Evolutionary conservation across 2,888 invertebrate genomes (phyloP).

Genomic region (Dexiosoma caninum): DNA sequence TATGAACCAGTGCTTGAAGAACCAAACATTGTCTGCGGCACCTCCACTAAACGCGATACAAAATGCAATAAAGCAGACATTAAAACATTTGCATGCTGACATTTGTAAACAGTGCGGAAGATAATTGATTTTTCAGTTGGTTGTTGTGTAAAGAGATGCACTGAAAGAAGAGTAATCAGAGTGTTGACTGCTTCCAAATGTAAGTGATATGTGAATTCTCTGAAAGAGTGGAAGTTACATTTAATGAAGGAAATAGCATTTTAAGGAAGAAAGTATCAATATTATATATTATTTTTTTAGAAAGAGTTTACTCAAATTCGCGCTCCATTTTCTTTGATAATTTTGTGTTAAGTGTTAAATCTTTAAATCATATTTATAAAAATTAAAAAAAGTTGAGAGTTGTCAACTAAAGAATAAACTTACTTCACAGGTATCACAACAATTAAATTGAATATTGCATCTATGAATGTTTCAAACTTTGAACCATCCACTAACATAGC

Average conservation of each 20-base stretch:
- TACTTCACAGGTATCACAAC: constrained; percentile 78
- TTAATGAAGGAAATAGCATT: no score
- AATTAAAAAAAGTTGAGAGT: neutral
- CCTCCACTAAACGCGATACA: constrained; percentile 82
- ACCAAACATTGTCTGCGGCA: constrained; percentile 85
- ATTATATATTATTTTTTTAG: no score
- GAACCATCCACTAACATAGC: constrained; percentile 74
- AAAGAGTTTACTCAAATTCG: no score
- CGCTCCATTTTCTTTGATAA: no score
- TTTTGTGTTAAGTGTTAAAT: no score
- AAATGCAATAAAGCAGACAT: constrained; percentile 89
- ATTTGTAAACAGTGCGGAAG: constrained; percentile 76
- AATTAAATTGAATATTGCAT: constrained; percentile 77
- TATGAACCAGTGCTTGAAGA: constrained; percentile 86
- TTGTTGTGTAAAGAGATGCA: constrained; percentile 88
- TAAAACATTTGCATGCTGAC: constrained; percentile 79
- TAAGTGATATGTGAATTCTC: constrained; percentile 89
- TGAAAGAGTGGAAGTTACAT: constrained; percentile 71
- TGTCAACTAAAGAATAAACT: constrained; percentile 31
- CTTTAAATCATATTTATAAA: no score
- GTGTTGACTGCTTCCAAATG: constrained; percentile 93
- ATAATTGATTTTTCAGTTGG: constrained; percentile 84
- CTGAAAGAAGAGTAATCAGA: constrained; percentile 90
- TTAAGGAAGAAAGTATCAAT: no score
- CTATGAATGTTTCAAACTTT: constrained; percentile 77